A percentile compares a stretch with the other conserved stretches of the same genome.
Evolutionary conservation across 2,797 vertebrate genomes (phyloP).

Genomic region (Darevskia nairensis): DNA sequence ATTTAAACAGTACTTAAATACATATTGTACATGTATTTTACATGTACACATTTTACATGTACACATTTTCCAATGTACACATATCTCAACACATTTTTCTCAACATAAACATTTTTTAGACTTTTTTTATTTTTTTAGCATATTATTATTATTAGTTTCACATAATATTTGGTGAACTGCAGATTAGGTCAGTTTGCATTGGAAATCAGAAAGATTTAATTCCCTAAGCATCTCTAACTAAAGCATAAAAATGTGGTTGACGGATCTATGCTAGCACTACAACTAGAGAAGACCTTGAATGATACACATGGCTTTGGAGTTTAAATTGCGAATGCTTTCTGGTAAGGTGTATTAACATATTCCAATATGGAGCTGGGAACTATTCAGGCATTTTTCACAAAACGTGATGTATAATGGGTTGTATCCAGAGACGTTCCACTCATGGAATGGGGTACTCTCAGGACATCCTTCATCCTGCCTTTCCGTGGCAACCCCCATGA

Average conservation of each 20-base stretch:
- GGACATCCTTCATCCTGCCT: too few relatives aligned
- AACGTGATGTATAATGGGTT: not conserved
- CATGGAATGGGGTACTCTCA: not conserved
- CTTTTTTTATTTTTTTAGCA: too few relatives aligned
- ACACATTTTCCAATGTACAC: not conserved
- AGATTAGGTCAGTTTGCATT: not conserved
- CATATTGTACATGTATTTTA: too few relatives aligned
- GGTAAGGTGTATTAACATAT: not conserved
- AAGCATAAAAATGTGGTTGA: not conserved
- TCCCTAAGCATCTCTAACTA: not conserved
- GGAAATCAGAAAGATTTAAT: not conserved
- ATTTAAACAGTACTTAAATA: too few relatives aligned
- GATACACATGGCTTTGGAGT: not conserved
- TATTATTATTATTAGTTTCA: not conserved
- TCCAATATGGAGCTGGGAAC: not conserved
- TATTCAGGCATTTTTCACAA: not conserved
- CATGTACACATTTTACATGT: too few relatives aligned
- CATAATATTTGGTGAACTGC: not conserved
- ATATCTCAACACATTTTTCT: not conserved
- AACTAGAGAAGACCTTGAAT: not conserved
- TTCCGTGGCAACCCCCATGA: not conserved
- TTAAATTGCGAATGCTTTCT: not conserved
- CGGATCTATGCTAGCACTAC: too few relatives aligned
- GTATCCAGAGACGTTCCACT: not conserved
- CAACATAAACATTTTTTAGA: not conserved